Evolutionary conservation across 2,888 invertebrate species (phyloP).

Genomic region (Tenodera sinensis): DNA sequence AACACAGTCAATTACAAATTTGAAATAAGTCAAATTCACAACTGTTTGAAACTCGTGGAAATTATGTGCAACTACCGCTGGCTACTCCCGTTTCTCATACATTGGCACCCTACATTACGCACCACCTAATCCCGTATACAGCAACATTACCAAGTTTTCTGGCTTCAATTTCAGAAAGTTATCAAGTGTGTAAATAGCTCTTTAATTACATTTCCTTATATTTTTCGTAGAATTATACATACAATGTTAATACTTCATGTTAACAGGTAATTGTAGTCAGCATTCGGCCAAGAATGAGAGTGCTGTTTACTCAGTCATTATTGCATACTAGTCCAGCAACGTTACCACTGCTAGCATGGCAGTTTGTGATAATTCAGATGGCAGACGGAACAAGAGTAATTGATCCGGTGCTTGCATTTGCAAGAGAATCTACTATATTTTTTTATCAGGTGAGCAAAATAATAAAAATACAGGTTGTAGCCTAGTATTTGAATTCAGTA

Average conservation of each 20-base stretch:
- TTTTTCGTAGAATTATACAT: neutral
- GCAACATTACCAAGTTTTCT: too few species aligned
- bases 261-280: constrained; percentile 71
- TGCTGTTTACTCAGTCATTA: constrained; percentile 73
- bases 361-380: constrained; percentile 78
- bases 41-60: too few species aligned
- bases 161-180: too few species aligned
- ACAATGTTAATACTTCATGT: constrained; percentile 13
- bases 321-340: constrained; percentile 68
- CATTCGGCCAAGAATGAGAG: constrained; percentile 70
- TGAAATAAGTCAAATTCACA: too few species aligned
- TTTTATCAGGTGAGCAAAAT: constrained; percentile 56
- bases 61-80: too few species aligned
- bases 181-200: neutral
- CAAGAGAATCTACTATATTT: constrained; percentile 75
- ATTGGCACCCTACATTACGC: too few species aligned
- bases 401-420: constrained; percentile 87
- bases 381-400: constrained; percentile 61
- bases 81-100: too few species aligned
- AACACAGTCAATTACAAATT: too few species aligned
- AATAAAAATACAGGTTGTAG: too few species aligned
- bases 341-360: constrained; percentile 91
- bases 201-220: neutral
- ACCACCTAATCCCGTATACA: too few species aligned
- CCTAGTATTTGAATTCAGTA: too few species aligned